Evolutionary conservation across 1,140 invertebrate species (phyloP), one percentile per base, ranked within the genome.

Genomic region (Delia radicum): DNA sequence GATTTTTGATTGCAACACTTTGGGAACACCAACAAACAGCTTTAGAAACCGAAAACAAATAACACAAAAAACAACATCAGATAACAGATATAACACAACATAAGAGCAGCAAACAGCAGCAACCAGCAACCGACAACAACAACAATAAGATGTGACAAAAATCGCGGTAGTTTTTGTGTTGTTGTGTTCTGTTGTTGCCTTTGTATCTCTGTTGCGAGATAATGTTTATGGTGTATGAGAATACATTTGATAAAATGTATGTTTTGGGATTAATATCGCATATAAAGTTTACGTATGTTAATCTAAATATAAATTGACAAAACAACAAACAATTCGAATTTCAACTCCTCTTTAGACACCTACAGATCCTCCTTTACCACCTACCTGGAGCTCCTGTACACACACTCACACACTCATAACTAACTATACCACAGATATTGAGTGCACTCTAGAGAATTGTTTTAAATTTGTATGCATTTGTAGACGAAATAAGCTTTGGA

Each of bases 131-230:
- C 33, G 7, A 48, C 15, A 48, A 48, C 42, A 48, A 48, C 15
- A 48, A 55, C 48, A 55, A 55, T n/a, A 55, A 55, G 48, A 55
- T 55, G 48, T 55, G 48, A 55, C 48, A 55, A 55, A 55, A 55
- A 55, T 55, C 48, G 18, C 48, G 48, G n/a, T 55, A 55, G 48
- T 55, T 55, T 55, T 55, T 21, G n/a, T 55, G 18, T 55, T 55
- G 48, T 21, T 55, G 46, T 55, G 48, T 21, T 55, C 3, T 37
- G 31, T 33, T 33, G 48, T 4, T 55, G n/a, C 48, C 24, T 55
- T 55, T 55, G 48, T 55, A 55, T 55, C 48, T 55, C 48, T 4
- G 5, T 55, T 15, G 48, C n/a, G 21, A 55, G 48, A 55, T 55
- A 55, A 55, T 21, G 48, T 55, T 55, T 55, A 21, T 55, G 18